Evolutionary conservation across 2,797 vertebrate genomes (phyloP).

Genomic region (Sparidentex hasta): DNA sequence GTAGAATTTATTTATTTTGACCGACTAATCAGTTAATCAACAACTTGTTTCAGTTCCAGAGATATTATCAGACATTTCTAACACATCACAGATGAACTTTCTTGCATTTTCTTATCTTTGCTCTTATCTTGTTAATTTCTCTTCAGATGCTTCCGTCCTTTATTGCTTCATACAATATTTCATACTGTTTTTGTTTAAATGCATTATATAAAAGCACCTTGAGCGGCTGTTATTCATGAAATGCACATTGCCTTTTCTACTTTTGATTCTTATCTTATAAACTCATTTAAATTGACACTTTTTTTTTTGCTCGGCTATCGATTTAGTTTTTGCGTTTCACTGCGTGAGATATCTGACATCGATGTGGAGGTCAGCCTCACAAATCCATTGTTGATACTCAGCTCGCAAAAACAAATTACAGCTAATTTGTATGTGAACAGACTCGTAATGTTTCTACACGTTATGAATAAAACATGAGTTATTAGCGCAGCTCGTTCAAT

Average conservation of each 20-base stretch:
- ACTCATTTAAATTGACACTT: neutral
- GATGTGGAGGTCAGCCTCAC: neutral
- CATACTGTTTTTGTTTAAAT: no score
- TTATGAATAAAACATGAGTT: slow-evolving; percentile 54
- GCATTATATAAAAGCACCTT: neutral
- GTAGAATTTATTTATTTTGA: neutral
- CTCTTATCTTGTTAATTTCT: no score
- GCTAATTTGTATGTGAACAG: slow-evolving; percentile 32
- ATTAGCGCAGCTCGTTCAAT: slow-evolving; percentile 8
- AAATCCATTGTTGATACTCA: neutral
- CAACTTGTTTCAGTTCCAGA: neutral
- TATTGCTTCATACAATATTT: no score
- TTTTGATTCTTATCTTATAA: neutral
- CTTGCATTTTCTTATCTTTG: no score
- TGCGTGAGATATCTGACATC: neutral
- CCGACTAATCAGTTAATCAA: neutral
- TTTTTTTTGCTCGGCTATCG: no score
- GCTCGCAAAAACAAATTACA: neutral
- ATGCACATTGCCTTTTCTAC: neutral
- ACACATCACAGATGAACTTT: neutral
- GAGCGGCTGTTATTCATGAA: neutral
- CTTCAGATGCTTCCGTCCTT: no score
- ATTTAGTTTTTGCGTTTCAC: no score
- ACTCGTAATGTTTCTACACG: neutral
- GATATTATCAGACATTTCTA: neutral